phyloP scores from a whole-genome alignment of 1,140 invertebrate genomes.

The Drosophila trapezifrons region DNA sequence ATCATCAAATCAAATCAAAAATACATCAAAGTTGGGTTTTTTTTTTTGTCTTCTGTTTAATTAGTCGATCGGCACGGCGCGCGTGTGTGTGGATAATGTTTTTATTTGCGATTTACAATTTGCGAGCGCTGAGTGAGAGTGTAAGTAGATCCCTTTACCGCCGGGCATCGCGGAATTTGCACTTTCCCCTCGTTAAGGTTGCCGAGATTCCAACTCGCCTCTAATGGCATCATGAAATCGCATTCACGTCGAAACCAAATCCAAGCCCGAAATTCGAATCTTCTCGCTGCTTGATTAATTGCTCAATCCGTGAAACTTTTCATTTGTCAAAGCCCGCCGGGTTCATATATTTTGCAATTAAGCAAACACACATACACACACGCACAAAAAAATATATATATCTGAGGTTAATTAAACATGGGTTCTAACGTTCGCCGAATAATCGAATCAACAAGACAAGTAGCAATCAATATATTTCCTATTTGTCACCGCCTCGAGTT shows the following conservation, averaged over 20 bases:
- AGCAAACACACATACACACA: no score
- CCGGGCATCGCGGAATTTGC: slow-evolving; percentile 17
- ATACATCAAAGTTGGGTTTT: slow-evolving; percentile 31
- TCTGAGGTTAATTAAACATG: slow-evolving; percentile 8
- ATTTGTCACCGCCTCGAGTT: slow-evolving; percentile 1
- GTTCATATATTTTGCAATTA: slow-evolving; percentile 22
- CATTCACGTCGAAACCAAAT: no score
- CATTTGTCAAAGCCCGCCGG: slow-evolving; percentile 10
- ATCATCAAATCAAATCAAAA: slow-evolving; percentile 42
- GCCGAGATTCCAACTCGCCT: slow-evolving; percentile 2
- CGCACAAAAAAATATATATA: slow-evolving; percentile 2
- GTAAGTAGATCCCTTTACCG: slow-evolving; percentile 35
- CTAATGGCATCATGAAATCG: slow-evolving; percentile 15
- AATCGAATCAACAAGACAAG: slow-evolving; percentile 18
- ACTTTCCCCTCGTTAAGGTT: slow-evolving; percentile 47
- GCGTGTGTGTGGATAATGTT: slow-evolving; percentile 27
- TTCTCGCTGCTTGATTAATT: slow-evolving; percentile 24
- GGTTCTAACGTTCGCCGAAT: not conserved
- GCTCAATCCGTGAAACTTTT: slow-evolving; percentile 14
- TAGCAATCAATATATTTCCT: slow-evolving; percentile 8
- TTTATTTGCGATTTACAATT: slow-evolving; percentile 14
- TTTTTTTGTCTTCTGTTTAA: slow-evolving; percentile 23
- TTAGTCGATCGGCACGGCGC: slow-evolving; percentile 21
- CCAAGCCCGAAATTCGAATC: slow-evolving; percentile 12
- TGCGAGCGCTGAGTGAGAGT: slow-evolving; percentile 11